Conservation (phyloP, 2,888 invertebrate species). For the Scrobipalpa atriplicella region DNA sequence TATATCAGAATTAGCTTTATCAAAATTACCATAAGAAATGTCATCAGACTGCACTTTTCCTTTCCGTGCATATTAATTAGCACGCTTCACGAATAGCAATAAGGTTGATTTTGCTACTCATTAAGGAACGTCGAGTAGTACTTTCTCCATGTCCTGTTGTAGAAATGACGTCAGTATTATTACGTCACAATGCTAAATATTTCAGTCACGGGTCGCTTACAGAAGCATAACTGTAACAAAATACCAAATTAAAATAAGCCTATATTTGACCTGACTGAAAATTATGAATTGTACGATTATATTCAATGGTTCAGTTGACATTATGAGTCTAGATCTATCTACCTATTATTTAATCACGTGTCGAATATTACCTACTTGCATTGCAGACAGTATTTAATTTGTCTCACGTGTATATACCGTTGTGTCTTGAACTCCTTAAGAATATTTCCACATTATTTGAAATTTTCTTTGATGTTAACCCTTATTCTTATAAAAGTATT, state of each 20-base stretch:
- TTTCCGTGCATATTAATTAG: slow-evolving; percentile 6
- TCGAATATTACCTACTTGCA: no score
- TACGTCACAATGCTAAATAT: not conserved
- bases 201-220: slow-evolving; percentile 1
- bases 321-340: not conserved
- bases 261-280: not conserved
- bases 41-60: slow-evolving; percentile 5
- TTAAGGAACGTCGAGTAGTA: slow-evolving; percentile 6
- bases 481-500: no score
- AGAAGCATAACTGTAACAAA: not conserved
- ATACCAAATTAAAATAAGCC: not conserved
- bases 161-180: not conserved
- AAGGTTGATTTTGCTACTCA: not conserved
- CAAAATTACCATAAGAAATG: slow-evolving; percentile 4
- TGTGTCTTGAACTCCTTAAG: no score
- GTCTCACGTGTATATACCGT: no score
- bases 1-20: not conserved
- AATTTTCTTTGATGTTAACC: not conserved
- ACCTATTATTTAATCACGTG: not conserved
- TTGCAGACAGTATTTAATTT: no score
- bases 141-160: slow-evolving; percentile 1
- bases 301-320: not conserved
- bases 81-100: slow-evolving; percentile 7
- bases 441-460: no score
- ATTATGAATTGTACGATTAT: not conserved